These are phyloP conservation scores for Heterohyrax brucei DNA, from an alignment of 2,797 vertebrate genomes.

Conservation along the genomic window DNA sequence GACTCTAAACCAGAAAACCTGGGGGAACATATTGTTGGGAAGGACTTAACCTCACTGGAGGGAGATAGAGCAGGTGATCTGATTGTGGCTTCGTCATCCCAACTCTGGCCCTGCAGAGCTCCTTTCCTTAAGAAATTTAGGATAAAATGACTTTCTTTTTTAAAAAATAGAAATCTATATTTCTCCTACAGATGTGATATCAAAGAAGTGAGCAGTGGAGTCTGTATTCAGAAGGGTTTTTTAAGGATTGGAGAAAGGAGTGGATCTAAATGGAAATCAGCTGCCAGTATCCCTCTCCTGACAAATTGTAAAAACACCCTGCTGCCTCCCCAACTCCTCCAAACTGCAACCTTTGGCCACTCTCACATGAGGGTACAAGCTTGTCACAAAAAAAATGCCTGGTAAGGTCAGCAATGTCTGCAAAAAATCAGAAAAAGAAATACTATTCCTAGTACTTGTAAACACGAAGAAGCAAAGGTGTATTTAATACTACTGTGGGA, in stretches of 20 bases:
- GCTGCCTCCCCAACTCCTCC: background rate
- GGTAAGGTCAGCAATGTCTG: background rate
- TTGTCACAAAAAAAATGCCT: background rate
- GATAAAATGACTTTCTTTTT: background rate
- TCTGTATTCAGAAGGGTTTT: background rate
- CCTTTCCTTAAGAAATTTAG: slow-evolving; percentile 40
- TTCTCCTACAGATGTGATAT: background rate
- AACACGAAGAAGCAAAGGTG: background rate
- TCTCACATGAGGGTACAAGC: slow-evolving; percentile 13
- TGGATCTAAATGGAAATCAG: background rate
- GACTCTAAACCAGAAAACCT: slow-evolving; percentile 61
- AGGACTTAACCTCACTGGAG: background rate
- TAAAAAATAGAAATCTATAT: background rate
- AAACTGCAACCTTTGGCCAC: background rate
- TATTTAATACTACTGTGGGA: slow-evolving; percentile 21
- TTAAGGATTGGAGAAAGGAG: no score
- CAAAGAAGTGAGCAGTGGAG: background rate
- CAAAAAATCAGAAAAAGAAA: slow-evolving; percentile 29
- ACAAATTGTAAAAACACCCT: background rate
- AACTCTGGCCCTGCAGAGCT: background rate
- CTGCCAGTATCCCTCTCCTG: background rate
- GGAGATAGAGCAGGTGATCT: background rate
- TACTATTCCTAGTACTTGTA: slow-evolving; percentile 7
- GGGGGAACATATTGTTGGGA: background rate
- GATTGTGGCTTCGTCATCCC: background rate